Base-by-base conservation (phyloP, 2,888 invertebrate genomes). In the Listrodromus nycthemerus region DNA sequence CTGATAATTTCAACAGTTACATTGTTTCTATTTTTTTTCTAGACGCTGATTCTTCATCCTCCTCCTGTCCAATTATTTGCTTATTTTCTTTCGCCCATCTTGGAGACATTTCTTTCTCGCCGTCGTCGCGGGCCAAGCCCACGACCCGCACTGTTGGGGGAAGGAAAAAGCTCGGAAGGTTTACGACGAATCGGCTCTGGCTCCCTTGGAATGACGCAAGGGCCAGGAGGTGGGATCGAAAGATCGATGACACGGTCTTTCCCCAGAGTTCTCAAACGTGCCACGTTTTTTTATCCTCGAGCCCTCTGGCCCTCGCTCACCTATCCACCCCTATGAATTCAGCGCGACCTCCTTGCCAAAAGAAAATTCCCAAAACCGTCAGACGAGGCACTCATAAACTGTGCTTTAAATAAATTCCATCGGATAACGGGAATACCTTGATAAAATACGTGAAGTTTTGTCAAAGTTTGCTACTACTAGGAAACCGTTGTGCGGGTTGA, bases 211-310 rank as follows among this genome's bases (percentile, higher is more conserved):
- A 73, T 67, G 61, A 41, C 24, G 2, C 33, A 16, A 65, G 21
- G 27, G 27, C 21, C 37, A 41, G 24, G 41, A 27, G 45, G 41
- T 41, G 37, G 45, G 74, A 78, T 82, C 79, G 75, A 79, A 71
- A 58, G 79, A 83, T 83, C 75, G 79, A 83, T 79, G 66, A 71
- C 33, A 45, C 52, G 70, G 71, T 75, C 66, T 33, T 48, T 58
- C 75, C 70, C 75, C 37, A 45, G n/a, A 58, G 27, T 41, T 33
- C 58, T 50, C 24, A 37, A 37, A 70, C 52, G 37, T 37, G 41
- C 1, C 66, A 19, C 37, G 0, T 27, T 76, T 55, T 45, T 67
- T 55, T 21, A n/a, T 24, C 24, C 24, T 41, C 41, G 16, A 3
- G 41, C 50, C 27, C 5, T 27, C 67, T 13, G 13, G 30, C 13